These are phyloP conservation scores for Drosophila paramelanica DNA, from an alignment of 2,888 invertebrate species.

Conservation along the genomic window DNA sequence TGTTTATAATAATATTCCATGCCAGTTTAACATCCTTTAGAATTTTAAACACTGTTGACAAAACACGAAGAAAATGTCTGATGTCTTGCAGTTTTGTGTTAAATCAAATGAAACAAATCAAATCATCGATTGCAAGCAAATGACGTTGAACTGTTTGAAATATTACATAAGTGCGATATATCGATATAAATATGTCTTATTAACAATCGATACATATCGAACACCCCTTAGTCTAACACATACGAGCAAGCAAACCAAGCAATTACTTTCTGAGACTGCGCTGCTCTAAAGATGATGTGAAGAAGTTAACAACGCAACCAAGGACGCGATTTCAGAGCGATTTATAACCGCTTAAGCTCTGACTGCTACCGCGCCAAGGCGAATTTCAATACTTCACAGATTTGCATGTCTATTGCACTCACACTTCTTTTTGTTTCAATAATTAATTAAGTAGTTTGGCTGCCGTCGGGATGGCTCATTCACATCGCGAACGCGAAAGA, in stretches of 20 bases:
- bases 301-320: constrained; percentile 28
- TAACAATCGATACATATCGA: background rate
- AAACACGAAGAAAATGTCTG: no score
- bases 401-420: constrained; percentile 12
- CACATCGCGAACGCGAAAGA: constrained; percentile 62
- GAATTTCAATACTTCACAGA: background rate
- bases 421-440: background rate
- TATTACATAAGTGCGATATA: background rate
- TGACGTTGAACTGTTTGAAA: background rate
- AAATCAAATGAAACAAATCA: no score
- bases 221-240: constrained; percentile 11
- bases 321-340: constrained; percentile 31
- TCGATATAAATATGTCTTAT: background rate
- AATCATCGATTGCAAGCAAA: background rate
- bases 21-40: no score
- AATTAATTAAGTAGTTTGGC: constrained; percentile 15
- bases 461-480: constrained; percentile 29
- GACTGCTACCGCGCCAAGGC: background rate
- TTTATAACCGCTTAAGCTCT: constrained; percentile 10
- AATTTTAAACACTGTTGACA: no score
- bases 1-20: no score
- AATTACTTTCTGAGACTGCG: constrained; percentile 35
- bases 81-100: no score
- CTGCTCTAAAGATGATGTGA: constrained; percentile 36
- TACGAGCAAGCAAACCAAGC: constrained; percentile 27